Evolutionary conservation across 2,113 vertebrate species (phyloP).

Genomic region (Mirza zaza): DNA sequence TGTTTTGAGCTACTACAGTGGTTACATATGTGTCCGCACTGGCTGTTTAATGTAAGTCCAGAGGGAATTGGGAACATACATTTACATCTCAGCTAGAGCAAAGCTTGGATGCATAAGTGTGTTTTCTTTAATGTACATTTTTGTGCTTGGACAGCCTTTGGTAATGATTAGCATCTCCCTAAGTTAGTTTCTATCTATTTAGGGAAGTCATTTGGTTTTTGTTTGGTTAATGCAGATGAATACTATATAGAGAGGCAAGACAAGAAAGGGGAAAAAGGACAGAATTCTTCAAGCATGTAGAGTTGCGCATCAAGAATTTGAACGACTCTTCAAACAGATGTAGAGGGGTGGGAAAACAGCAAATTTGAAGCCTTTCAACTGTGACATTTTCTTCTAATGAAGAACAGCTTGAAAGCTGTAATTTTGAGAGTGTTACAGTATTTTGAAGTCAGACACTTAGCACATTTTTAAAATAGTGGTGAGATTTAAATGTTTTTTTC

Average conservation of each 20-base stretch:
- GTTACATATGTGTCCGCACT: not conserved
- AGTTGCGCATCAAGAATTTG: slow-evolving; percentile 23
- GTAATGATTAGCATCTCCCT: slow-evolving; percentile 16
- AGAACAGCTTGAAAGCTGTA: slow-evolving; percentile 53
- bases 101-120: not conserved
- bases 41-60: not conserved
- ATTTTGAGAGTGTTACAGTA: slow-evolving; percentile 55
- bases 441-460: slow-evolving; percentile 69
- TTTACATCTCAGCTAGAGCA: not conserved
- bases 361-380: slow-evolving; percentile 40
- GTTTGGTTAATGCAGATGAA: slow-evolving; percentile 55
- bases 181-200: slow-evolving; percentile 56
- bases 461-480: slow-evolving; percentile 58
- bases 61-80: not conserved
- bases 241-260: slow-evolving; percentile 14
- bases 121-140: not conserved
- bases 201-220: slow-evolving; percentile 46
- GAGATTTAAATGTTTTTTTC: slow-evolving; percentile 32
- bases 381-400: slow-evolving; percentile 66
- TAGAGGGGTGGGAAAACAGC: not conserved
- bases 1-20: not conserved
- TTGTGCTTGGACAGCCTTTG: not conserved
- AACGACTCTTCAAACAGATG: slow-evolving; percentile 23
- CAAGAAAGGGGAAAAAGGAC: not conserved
- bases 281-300: slow-evolving; percentile 38